These are phyloP conservation scores for Zaprionus bogoriensis DNA, from an alignment of 2,888 invertebrate genomes.

Conservation along the genomic window DNA sequence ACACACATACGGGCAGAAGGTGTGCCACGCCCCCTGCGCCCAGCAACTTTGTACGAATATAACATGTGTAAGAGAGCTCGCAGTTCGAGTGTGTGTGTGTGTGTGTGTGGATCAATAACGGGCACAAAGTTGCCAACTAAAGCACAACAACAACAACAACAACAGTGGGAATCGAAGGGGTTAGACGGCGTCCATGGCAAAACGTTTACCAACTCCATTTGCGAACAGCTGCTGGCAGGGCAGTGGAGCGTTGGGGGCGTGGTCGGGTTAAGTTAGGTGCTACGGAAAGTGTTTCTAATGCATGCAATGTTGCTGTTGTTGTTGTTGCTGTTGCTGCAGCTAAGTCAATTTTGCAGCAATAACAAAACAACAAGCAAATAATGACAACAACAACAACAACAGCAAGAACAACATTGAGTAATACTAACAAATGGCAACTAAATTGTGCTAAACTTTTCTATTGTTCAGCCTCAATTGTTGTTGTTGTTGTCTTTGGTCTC, in stretches of 20 bases:
- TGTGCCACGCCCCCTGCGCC: constrained; percentile 28
- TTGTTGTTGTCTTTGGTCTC: background rate
- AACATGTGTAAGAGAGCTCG: background rate
- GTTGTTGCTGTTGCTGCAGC: constrained; percentile 47
- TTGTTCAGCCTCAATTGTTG: constrained; percentile 9
- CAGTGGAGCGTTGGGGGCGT: background rate
- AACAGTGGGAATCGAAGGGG: constrained; percentile 38
- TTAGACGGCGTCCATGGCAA: constrained; percentile 50
- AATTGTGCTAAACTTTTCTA: constrained; percentile 65
- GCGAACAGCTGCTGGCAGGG: constrained; percentile 12
- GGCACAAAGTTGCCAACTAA: constrained; percentile 65
- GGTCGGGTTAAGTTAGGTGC: constrained; percentile 40
- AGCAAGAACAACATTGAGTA: constrained; percentile 23
- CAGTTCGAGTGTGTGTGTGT: constrained; percentile 26
- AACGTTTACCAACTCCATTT: constrained; percentile 60
- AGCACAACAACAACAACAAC: constrained; percentile 35
- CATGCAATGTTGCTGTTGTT: constrained; percentile 52
- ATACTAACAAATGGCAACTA: constrained; percentile 54
- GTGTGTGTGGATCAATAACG: constrained; percentile 66
- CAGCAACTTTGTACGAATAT: no score
- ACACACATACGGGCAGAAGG: constrained; percentile 7
- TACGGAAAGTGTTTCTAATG: constrained; percentile 66
- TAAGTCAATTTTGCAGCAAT: constrained; percentile 63
- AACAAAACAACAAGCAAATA: constrained; percentile 30
- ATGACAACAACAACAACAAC: constrained; percentile 27